Conservation (phyloP, 2,797 vertebrate species). For the Pangasius djambal region DNA sequence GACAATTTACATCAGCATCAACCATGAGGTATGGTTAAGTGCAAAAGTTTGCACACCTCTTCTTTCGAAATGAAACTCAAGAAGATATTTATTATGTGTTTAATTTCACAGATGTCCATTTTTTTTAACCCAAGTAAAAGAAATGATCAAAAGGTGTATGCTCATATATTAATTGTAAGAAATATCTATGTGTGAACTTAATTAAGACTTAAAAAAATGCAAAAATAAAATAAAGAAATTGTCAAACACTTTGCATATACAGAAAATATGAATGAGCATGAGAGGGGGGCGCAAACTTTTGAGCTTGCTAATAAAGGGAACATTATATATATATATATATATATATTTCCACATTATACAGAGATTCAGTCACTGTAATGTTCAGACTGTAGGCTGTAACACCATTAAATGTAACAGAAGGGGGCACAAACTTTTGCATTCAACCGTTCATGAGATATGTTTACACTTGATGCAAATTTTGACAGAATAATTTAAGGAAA, state of each 20-base stretch:
- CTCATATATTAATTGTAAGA: not conserved
- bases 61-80: not conserved
- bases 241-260: not conserved
- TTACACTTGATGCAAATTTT: not conserved
- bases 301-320: not conserved
- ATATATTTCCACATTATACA: not conserved
- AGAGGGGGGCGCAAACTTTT: not conserved
- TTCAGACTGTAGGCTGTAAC: not conserved
- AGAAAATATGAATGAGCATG: not conserved
- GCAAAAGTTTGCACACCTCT: not conserved
- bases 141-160: not conserved
- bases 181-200: not conserved
- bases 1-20: not conserved
- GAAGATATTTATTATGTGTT: not conserved
- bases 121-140: not conserved
- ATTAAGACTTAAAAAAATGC: not conserved
- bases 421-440: not conserved
- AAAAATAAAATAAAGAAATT: not conserved
- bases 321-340: not conserved
- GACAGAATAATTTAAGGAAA: not conserved
- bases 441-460: not conserved
- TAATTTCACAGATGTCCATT: not conserved
- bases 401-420: not conserved
- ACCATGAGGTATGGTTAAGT: not conserved
- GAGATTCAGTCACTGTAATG: not conserved